Conservation (phyloP, 2,113 vertebrate genomes). For the Dasyornis broadbenti region DNA sequence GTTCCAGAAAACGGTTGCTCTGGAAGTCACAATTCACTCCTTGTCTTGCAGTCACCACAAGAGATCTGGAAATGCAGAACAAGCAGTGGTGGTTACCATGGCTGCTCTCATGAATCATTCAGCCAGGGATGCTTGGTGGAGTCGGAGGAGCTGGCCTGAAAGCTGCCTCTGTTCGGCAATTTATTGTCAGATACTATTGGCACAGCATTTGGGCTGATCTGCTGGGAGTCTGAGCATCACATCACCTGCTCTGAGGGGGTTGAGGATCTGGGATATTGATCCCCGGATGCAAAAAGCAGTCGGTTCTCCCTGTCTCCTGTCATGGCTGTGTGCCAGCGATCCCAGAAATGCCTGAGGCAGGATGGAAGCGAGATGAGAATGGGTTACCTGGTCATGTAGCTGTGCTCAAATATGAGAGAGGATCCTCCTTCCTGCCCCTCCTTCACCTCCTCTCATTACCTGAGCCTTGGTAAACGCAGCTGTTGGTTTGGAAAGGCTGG, state of each 20-base stretch:
- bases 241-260: neutral
- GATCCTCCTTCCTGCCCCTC: neutral
- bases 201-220: neutral
- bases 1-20: neutral
- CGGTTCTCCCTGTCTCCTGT: rapidly evolving
- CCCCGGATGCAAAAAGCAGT: neutral
- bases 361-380: neutral
- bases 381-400: neutral
- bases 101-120: neutral
- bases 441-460: neutral
- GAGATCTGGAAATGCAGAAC: neutral
- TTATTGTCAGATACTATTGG: neutral
- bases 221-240: neutral
- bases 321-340: neutral
- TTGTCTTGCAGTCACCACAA: neutral
- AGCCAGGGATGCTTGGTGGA: neutral
- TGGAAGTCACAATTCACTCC: neutral
- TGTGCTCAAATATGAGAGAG: neutral
- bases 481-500: neutral
- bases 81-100: neutral
- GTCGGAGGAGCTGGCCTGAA: neutral
- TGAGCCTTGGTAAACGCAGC: neutral
- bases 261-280: neutral
- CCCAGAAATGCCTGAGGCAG: neutral
- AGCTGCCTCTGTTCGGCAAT: neutral